phyloP scores from a whole-genome alignment of 2,113 vertebrate species.

The Scytalopus superciliaris region DNA sequence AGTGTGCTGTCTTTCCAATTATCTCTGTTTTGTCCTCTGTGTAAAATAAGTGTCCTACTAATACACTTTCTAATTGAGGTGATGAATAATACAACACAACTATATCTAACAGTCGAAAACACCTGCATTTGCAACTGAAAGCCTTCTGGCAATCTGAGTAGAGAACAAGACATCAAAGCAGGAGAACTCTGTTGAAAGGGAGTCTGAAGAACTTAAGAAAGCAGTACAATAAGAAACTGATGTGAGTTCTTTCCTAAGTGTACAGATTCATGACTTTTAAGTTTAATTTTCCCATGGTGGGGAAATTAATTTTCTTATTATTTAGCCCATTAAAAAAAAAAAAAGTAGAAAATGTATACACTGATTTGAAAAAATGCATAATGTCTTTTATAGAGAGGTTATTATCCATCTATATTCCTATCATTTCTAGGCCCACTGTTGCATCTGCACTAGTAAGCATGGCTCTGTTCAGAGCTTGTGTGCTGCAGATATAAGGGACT shows the following conservation, averaged over 20 bases:
- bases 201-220: neutral
- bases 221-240: neutral
- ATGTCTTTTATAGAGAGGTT: neutral
- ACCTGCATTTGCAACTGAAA: conserved; percentile 50
- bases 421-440: neutral
- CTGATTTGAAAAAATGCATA: neutral
- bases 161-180: conserved; percentile 39
- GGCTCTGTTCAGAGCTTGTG: neutral
- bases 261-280: neutral
- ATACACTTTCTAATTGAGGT: neutral
- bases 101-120: conserved; percentile 6
- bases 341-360: neutral
- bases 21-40: conserved; percentile 4
- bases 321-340: conserved; percentile 48
- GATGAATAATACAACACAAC: conserved; percentile 44
- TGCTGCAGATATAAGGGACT: neutral
- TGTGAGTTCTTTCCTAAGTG: neutral
- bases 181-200: neutral
- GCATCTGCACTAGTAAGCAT: neutral
- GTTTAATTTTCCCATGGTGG: neutral
- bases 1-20: neutral
- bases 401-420: neutral
- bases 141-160: neutral
- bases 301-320: conserved; percentile 41
- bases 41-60: conserved; percentile 12